Evolutionary conservation across 2,113 vertebrate species (phyloP).

Genomic region (Monopterus albus): DNA sequence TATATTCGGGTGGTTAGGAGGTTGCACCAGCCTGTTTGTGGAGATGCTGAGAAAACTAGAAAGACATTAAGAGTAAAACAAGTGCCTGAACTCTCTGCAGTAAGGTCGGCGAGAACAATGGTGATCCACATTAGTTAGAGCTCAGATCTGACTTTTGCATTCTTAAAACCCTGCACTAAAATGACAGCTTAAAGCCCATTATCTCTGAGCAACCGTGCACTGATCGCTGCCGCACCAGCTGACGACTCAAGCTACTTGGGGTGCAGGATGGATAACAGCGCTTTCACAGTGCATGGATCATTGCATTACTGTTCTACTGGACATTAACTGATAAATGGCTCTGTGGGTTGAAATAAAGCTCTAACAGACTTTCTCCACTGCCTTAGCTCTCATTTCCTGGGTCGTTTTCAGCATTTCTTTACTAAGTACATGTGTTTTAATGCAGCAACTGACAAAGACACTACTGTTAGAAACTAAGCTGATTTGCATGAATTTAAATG

Average conservation of each 20-base stretch:
- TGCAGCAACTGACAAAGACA: too few relatives aligned
- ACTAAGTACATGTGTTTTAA: neutral
- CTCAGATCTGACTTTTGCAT: slow-evolving; percentile 13
- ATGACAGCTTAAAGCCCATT: slow-evolving; percentile 41
- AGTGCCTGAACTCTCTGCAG: neutral
- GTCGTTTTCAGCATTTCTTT: neutral
- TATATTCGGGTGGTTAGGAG: neutral
- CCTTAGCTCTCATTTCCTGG: neutral
- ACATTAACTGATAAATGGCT: slow-evolving; percentile 56
- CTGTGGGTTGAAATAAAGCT: neutral
- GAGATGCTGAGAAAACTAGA: too few relatives aligned
- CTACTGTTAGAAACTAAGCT: too few relatives aligned
- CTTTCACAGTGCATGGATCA: slow-evolving; percentile 47
- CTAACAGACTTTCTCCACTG: slow-evolving; percentile 1
- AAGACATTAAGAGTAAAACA: too few relatives aligned
- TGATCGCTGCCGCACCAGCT: slow-evolving; percentile 27
- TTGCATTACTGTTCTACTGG: slow-evolving; percentile 55
- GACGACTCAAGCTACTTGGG: slow-evolving; percentile 28
- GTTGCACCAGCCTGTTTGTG: neutral
- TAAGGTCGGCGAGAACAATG: neutral
- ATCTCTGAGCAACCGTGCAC: slow-evolving; percentile 40
- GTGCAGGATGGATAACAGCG: slow-evolving; percentile 46
- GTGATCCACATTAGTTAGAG: neutral
- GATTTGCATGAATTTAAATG: too few relatives aligned
- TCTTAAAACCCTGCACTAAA: slow-evolving; percentile 12